phyloP scores from a whole-genome alignment of 2,113 vertebrate genomes.

The Noturus placidus region DNA sequence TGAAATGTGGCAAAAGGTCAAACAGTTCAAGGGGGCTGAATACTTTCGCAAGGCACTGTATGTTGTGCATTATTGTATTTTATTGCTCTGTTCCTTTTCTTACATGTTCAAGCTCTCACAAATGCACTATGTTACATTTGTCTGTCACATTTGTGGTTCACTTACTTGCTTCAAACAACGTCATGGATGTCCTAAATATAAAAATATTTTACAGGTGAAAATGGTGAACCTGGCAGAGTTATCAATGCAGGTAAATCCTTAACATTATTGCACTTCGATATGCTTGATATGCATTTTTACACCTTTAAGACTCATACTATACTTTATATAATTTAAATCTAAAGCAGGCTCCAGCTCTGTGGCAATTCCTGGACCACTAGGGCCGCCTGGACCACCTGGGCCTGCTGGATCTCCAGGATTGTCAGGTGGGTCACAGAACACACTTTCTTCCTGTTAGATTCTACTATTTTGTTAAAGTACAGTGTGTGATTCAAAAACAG shows the following conservation, averaged over 20 bases:
- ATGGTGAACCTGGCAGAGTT: slow-evolving; percentile 81
- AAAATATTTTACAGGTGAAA: slow-evolving; percentile 71
- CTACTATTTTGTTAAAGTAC: background rate
- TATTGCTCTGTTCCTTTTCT: background rate
- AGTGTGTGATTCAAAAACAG: background rate
- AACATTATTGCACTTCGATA: background rate
- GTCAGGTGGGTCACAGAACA: slow-evolving; percentile 77
- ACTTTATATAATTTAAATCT: slow-evolving; percentile 52
- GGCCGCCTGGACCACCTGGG: slow-evolving; percentile 82
- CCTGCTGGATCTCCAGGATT: slow-evolving; percentile 83
- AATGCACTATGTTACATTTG: background rate
- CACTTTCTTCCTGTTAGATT: background rate
- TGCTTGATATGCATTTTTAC: background rate
- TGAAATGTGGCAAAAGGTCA: no score
- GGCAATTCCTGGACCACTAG: slow-evolving; percentile 85
- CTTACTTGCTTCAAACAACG: background rate
- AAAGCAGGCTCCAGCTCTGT: slow-evolving; percentile 78
- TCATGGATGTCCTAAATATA: background rate
- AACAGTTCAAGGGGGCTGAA: no score
- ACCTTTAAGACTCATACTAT: background rate
- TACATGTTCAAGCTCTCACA: background rate
- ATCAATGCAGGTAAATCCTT: slow-evolving; percentile 78
- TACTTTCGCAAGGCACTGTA: no score
- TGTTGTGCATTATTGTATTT: background rate
- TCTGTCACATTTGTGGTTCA: background rate